Base-by-base conservation (phyloP, 2,797 vertebrate genomes). In the Hirundo rustica region DNA sequence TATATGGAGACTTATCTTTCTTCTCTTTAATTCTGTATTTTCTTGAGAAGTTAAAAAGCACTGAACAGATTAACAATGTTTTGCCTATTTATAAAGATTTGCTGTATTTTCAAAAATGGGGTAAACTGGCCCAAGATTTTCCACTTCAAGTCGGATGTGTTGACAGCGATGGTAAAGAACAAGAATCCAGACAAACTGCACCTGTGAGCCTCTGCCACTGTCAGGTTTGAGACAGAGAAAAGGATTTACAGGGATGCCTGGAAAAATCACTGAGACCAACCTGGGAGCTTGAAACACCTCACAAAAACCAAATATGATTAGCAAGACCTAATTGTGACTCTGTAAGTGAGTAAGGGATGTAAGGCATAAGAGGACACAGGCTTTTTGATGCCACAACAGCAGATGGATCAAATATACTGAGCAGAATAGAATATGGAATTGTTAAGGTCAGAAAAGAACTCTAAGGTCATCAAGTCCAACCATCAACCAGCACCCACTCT, bases 271-370 rank as follows among this genome's bases (percentile, higher is more conserved):
- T 18, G 38, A 70, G 44, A 36, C n/a, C 54, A 50, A 30, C 44
- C 30, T 29, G 18, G 27, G 32, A 83, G 70, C 68, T 54, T 23
- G 18, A n/a, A 70, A 58, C 4, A 5, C 42, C 50, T 76, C 76
- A 61, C 25, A 36, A 34, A n/a, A 55, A 11, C 26, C 25, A 23
- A 61, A 65, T 2, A 2, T 7, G 19, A 44, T 34, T 36, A 62
- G 51, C 18, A 22, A 66, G 40, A 42, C 14, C 48, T 57, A 50
- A 58, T 38, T 30, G 21, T 15, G 45, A 48, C 55, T 61, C 61
- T 73, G 22, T 11, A 30, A 79, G 60, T 5, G 9, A 45, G 12
- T 64, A 55, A 47, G n/a, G 29, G 44, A 42, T 0, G 0, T 32
- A 57, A 70, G 58, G 26, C 55, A 23, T 0, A 3, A 72, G 51